Evolutionary conservation across 1,140 invertebrate genomes (phyloP).

Genomic region (Drosophila bipectinata): DNA sequence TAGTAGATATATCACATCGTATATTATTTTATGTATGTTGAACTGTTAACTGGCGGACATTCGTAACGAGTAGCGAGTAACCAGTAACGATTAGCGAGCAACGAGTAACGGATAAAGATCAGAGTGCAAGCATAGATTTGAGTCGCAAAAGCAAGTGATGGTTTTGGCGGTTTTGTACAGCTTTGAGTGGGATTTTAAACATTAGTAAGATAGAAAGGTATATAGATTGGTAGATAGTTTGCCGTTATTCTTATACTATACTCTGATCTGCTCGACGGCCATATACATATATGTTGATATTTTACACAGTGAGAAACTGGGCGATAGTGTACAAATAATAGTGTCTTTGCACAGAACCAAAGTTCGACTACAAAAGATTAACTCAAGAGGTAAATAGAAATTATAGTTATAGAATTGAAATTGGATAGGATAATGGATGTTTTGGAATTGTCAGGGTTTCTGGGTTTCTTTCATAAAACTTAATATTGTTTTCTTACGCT

Average conservation of each 20-base stretch:
- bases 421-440: slow-evolving; percentile 8
- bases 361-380: slow-evolving; percentile 43
- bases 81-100: slow-evolving; percentile 37
- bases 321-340: slow-evolving; percentile 74
- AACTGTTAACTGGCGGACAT: slow-evolving; percentile 37
- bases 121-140: slow-evolving; percentile 31
- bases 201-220: slow-evolving; percentile 15
- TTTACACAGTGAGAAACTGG: slow-evolving; percentile 60
- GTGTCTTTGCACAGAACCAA: slow-evolving; percentile 38
- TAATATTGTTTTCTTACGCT: slow-evolving; percentile 51
- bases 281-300: slow-evolving; percentile 34
- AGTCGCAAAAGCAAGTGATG: slow-evolving; percentile 44
- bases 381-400: slow-evolving; percentile 16
- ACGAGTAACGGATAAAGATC: slow-evolving; percentile 23
- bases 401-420: slow-evolving; percentile 9
- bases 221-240: slow-evolving; percentile 16
- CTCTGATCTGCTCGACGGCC: slow-evolving; percentile 50
- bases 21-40: slow-evolving; percentile 8
- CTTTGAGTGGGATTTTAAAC: slow-evolving; percentile 31
- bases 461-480: slow-evolving; percentile 25
- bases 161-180: slow-evolving; percentile 59
- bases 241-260: slow-evolving; percentile 71
- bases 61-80: slow-evolving; percentile 33
- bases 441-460: slow-evolving; percentile 13
- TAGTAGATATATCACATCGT: slow-evolving; percentile 19